Conservation (phyloP, 2,888 invertebrate species). For the Nebria brevicollis region DNA sequence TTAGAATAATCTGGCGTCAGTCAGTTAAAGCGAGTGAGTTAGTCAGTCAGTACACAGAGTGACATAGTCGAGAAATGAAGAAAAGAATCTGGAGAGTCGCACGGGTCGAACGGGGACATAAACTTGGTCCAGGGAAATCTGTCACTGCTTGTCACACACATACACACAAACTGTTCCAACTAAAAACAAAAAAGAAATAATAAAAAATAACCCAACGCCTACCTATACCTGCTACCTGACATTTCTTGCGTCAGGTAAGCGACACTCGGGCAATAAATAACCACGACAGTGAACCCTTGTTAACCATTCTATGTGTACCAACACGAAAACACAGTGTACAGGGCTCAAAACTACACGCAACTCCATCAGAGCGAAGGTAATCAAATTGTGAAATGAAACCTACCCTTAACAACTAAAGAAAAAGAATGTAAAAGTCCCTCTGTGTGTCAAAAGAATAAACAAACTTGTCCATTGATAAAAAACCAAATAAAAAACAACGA, state of each 20-base stretch:
- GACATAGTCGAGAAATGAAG: slow-evolving; percentile 8
- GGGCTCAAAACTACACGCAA: slow-evolving; percentile 21
- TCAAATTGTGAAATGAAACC: slow-evolving; percentile 54
- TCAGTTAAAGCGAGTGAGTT: not conserved
- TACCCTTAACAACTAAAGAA: slow-evolving; percentile 56
- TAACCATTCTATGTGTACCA: slow-evolving; percentile 57
- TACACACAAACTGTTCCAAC: slow-evolving; percentile 46
- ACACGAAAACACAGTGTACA: slow-evolving; percentile 58
- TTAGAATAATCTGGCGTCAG: slow-evolving; percentile 32
- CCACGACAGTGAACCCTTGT: slow-evolving; percentile 63
- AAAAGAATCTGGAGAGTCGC: slow-evolving; percentile 32
- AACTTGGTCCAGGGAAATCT: slow-evolving; percentile 46
- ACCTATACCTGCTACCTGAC: slow-evolving; percentile 63
- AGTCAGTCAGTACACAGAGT: slow-evolving; percentile 8
- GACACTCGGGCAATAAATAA: slow-evolving; percentile 60
- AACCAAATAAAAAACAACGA: slow-evolving; percentile 43
- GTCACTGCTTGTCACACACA: slow-evolving; percentile 47
- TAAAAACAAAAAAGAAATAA: slow-evolving; percentile 50
- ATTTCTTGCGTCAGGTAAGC: slow-evolving; percentile 59
- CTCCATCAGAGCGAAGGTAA: slow-evolving; percentile 49
- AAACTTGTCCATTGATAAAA: slow-evolving; percentile 58
- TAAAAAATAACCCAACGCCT: slow-evolving; percentile 61
- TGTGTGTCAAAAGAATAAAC: slow-evolving; percentile 61
- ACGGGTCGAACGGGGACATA: slow-evolving; percentile 44
- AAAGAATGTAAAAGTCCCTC: slow-evolving; percentile 54